These are phyloP conservation scores for Sceloporus undulatus DNA, from an alignment of 2,113 vertebrate genomes.

Conservation along the genomic window DNA sequence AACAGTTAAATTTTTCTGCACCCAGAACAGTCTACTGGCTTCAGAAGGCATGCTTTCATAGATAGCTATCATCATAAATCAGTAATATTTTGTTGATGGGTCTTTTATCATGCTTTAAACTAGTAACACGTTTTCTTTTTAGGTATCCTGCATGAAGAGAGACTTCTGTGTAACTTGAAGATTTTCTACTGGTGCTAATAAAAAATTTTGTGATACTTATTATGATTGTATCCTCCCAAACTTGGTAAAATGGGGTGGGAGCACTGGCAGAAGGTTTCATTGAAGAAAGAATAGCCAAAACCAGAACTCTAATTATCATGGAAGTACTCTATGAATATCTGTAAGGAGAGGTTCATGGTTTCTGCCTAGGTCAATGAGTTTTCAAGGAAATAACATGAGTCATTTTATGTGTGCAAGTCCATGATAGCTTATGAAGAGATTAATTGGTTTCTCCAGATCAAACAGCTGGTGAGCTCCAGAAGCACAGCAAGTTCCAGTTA, in stretches of 20 bases:
- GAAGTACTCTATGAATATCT: neutral
- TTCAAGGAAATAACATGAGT: constrained; percentile 19
- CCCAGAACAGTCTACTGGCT: neutral
- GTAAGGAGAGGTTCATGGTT: neutral
- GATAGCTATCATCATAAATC: neutral
- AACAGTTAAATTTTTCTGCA: neutral
- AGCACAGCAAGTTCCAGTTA: neutral
- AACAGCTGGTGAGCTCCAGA: neutral
- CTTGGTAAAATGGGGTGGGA: neutral
- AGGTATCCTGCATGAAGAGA: neutral
- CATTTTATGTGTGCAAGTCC: constrained; percentile 5
- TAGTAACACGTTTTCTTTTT: neutral
- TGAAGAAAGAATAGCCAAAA: neutral
- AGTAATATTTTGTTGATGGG: neutral
- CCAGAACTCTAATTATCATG: neutral
- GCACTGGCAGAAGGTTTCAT: neutral
- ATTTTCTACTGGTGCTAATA: neutral
- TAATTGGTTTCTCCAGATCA: neutral
- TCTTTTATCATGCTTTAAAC: neutral
- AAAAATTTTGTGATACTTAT: neutral
- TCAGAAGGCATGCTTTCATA: neutral
- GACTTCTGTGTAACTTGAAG: neutral
- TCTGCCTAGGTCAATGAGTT: neutral
- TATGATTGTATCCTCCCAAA: neutral
- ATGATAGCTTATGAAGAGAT: neutral